phyloP scores from a whole-genome alignment of 2,797 vertebrate genomes.

The Cacajao melanocephalus region DNA sequence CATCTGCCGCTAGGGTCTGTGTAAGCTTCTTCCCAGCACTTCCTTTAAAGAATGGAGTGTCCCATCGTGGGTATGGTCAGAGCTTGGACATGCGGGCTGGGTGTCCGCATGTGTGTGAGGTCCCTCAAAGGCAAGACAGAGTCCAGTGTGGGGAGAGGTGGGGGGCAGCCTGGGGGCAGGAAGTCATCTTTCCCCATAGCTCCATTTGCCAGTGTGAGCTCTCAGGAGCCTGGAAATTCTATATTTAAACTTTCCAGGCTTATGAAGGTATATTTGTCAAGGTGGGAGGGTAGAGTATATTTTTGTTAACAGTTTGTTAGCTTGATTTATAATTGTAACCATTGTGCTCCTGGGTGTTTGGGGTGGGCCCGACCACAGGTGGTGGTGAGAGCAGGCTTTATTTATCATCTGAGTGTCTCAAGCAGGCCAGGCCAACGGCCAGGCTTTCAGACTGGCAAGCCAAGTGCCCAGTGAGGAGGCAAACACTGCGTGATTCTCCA shows the following conservation, averaged over 20 bases:
- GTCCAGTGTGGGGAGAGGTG: neutral
- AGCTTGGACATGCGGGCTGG: neutral
- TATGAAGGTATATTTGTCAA: conserved; percentile 49
- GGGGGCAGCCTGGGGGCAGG: neutral
- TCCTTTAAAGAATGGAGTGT: neutral
- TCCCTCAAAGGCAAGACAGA: neutral
- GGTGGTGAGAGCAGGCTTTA: neutral
- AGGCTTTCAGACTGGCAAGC: neutral
- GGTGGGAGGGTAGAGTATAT: neutral
- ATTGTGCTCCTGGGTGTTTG: neutral
- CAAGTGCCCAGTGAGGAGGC: neutral
- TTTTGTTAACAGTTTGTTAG: conserved; percentile 53
- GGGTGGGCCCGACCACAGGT: neutral
- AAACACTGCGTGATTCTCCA: neutral
- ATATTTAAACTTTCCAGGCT: conserved; percentile 39
- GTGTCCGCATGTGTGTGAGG: neutral
- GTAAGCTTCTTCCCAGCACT: neutral
- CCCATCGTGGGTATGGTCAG: neutral
- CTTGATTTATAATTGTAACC: conserved; percentile 41
- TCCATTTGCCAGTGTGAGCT: neutral
- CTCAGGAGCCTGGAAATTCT: neutral
- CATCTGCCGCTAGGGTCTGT: neutral
- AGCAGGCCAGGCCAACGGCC: neutral
- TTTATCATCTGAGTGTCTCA: neutral
- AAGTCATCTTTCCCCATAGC: neutral